These are phyloP conservation scores for Leuciscus idus DNA, from an alignment of 2,113 vertebrate genomes.

Conservation along the genomic window DNA sequence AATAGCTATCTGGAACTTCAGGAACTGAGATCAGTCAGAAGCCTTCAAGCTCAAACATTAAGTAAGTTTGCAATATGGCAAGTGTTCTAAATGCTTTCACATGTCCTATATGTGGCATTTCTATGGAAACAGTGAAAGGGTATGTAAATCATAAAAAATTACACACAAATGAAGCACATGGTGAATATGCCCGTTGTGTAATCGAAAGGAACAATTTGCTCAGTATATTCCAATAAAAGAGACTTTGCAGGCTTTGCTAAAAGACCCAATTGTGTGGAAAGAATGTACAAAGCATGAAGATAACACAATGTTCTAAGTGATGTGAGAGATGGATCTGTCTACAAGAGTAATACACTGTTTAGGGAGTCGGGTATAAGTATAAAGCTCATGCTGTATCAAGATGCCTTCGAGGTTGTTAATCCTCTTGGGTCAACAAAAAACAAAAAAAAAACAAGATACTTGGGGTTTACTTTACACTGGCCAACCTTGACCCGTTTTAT, in stretches of 20 bases:
- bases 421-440: conserved; percentile 1
- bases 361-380: not conserved
- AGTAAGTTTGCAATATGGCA: too few relatives aligned
- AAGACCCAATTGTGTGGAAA: conserved; percentile 23
- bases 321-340: not conserved
- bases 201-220: not conserved
- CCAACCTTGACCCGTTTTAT: conserved; percentile 25
- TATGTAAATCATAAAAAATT: too few relatives aligned
- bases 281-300: conserved; percentile 25
- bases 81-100: too few relatives aligned
- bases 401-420: not conserved
- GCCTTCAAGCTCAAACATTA: too few relatives aligned
- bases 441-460: too few relatives aligned
- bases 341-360: not conserved
- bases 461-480: conserved; percentile 47
- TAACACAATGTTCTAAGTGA: not conserved
- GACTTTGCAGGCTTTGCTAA: conserved; percentile 26
- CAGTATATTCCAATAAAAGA: conserved; percentile 32
- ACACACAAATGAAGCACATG: not conserved
- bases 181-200: too few relatives aligned
- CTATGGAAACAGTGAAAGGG: not conserved
- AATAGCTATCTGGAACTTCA: conserved; percentile 28
- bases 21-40: too few relatives aligned
- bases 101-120: too few relatives aligned
- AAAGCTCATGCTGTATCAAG: not conserved